Base-by-base conservation (phyloP, 2,113 vertebrate genomes). In the Scopus umbretta region DNA sequence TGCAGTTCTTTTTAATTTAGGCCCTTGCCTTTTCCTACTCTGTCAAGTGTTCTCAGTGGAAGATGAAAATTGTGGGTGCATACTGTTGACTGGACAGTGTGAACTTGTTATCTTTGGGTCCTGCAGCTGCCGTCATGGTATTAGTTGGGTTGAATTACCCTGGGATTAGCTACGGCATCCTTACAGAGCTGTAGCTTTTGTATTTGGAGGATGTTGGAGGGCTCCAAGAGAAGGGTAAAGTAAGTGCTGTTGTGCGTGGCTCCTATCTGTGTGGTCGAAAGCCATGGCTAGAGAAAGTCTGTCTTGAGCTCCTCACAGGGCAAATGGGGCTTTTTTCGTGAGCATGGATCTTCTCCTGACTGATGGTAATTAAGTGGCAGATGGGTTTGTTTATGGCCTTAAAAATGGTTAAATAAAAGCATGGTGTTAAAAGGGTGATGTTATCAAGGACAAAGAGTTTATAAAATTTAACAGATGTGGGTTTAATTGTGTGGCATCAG, bases 401-500 rank as follows among this genome's bases (percentile, higher is more conserved):
- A 34, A 82, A 88, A 86, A 79, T 53, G 84, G 81, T 80, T 84
- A 80, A 85, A 91, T 72, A 73, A 73, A 83, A 90, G 59, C 45
- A 42, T 17, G 19, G 49, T 22, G 25, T 43, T 72, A 13, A 73
- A 86, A 78, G 47, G 67, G 10, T 40, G 86, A 90, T 96, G 71
- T 36, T 90, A 93, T 90, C 95, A 67, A 95, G 82, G 88, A 71
- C 63, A 40, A 55, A 86, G 90, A 53, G 42, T 94, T 93, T 17
- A 32, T 86, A 67, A 67, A 88, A 80, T 62, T 45, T 66, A 76
- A 71, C 85, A 93, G 88, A 80, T 90, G 79, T 63, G 42, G 42
- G 55, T 76, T 92, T 90, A 78, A 92, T 93, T 92, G 92, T 71
- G 82, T 83, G 75, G 55, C 79, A 86, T 52, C 87, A 82, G 81